Percentiles rank a stretch among this genome's conserved stretches.
Conservation (phyloP, 2,888 invertebrate species). For the Tachina fera region DNA sequence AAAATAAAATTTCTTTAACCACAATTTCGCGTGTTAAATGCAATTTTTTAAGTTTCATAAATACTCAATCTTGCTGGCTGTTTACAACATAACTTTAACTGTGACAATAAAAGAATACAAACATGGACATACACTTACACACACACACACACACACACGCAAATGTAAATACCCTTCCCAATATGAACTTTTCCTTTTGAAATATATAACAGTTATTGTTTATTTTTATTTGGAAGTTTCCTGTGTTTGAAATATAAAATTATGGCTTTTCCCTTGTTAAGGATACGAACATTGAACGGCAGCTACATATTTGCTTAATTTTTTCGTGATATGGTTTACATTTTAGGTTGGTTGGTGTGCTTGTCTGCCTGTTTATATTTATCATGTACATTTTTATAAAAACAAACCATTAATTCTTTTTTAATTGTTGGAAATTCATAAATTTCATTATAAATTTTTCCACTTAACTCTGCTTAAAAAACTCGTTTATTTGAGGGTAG, state of each 20-base stretch:
- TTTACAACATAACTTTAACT: constrained; percentile 13
- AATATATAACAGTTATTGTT: constrained; percentile 21
- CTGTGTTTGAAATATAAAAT: neutral
- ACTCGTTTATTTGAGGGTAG: no score
- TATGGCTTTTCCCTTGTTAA: constrained; percentile 14
- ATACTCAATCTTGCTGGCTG: constrained; percentile 15
- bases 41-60: constrained; percentile 22
- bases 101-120: neutral
- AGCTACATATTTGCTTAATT: constrained; percentile 30
- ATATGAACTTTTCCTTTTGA: neutral
- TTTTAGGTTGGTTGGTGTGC: constrained; percentile 10
- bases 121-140: neutral
- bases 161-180: no score
- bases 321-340: constrained; percentile 44
- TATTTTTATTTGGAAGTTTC: constrained; percentile 14
- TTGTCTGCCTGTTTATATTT: constrained; percentile 48
- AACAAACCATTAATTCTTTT: constrained; percentile 66
- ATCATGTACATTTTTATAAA: constrained; percentile 60
- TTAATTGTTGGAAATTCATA: constrained; percentile 62
- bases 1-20: constrained; percentile 30
- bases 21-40: constrained; percentile 49
- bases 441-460: constrained; percentile 38
- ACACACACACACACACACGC: neutral
- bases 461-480: neutral
- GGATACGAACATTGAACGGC: constrained; percentile 14